A percentile compares a stretch with the other conserved stretches of the same genome.
phyloP scores from a whole-genome alignment of 1,140 invertebrate genomes.

The Mycetomoellerius zeteki region DNA sequence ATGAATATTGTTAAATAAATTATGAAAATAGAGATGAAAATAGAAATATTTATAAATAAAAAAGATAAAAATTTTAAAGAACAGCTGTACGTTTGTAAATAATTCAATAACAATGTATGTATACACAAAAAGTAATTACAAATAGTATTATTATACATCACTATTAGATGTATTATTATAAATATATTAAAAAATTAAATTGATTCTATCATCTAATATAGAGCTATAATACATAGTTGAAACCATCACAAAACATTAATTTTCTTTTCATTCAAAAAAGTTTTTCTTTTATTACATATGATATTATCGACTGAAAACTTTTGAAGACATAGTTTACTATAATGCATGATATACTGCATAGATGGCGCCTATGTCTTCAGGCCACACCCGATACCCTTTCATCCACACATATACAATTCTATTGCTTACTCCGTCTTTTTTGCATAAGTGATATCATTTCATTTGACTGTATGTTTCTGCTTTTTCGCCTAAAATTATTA shows the following conservation, averaged over 20 bases:
- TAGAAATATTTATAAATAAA: not conserved
- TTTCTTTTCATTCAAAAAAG: not conserved
- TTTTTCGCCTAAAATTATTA: conserved; percentile 74
- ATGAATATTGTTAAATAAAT: conserved; percentile 14
- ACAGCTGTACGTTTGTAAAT: not conserved
- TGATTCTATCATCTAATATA: no score
- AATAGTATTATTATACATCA: no score
- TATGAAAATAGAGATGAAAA: conserved; percentile 1
- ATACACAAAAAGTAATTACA: not conserved
- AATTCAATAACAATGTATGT: not conserved
- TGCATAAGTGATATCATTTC: conserved; percentile 65
- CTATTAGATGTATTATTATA: no score
- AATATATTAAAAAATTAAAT: no score
- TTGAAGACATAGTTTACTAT: not conserved
- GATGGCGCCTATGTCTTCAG: conserved; percentile 81
- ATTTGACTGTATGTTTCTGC: conserved; percentile 76
- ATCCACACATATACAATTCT: conserved; percentile 35
- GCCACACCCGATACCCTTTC: conserved; percentile 83
- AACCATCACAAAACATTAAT: not conserved
- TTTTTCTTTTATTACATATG: not conserved
- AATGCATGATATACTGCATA: conserved; percentile 27
- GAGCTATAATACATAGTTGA: no score
- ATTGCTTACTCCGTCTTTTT: conserved; percentile 65
- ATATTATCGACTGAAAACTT: conserved; percentile 49
- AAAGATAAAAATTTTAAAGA: not conserved